Base-by-base conservation (phyloP, 2,113 vertebrate genomes). In the Bostrychus sinensis region DNA sequence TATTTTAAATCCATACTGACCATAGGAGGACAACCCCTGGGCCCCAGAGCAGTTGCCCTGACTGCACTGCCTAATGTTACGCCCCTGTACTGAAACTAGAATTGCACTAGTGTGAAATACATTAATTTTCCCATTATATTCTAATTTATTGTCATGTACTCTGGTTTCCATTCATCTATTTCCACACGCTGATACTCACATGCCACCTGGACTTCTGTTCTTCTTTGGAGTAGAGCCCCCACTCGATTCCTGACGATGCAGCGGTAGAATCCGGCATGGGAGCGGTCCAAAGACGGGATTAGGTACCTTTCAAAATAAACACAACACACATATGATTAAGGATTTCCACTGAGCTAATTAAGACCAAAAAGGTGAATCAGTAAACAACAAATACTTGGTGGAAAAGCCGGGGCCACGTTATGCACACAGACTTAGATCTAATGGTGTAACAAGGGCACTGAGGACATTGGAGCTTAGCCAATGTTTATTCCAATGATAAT, bases 191-290 rank as follows among this genome's bases (percentile, higher is more conserved):
- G 2, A 10, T 91, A 96, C 97, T 98, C 89, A 99, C 97, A 98
- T 86, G 96, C 96, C 91, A 99, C 96, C 83, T 98, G 96, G 48
- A 98, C 96, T 83, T 99, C 95, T 0, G 96, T 99, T 66, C 95
- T 94, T 70, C 95, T 90, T 92, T 99, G 97, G 46, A 98, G 91
- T 72, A 99, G 92, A 0, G 97, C 96, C 0, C 97, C 97, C 74
- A 98, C 94, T 5, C 97, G 91, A 84, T 99, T 99, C 34, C 96
- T 90, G 77, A 99, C 96, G 7, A 98, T 94, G 87, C 97, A 99
- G 80, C 96, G 94, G 87, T 98, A 99, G 90, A 95, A 95, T 46
- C 97, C 97, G 0, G 96, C 95, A 0, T 99, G 96, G 2, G 96
- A 95, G 64, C 94, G 93, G 86, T 99, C 96, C 90, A 99, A 80